Percentiles rank a stretch among this genome's conserved stretches.
Conservation (phyloP, 23 tunicate genomes). For the Phallusia fumigata region DNA sequence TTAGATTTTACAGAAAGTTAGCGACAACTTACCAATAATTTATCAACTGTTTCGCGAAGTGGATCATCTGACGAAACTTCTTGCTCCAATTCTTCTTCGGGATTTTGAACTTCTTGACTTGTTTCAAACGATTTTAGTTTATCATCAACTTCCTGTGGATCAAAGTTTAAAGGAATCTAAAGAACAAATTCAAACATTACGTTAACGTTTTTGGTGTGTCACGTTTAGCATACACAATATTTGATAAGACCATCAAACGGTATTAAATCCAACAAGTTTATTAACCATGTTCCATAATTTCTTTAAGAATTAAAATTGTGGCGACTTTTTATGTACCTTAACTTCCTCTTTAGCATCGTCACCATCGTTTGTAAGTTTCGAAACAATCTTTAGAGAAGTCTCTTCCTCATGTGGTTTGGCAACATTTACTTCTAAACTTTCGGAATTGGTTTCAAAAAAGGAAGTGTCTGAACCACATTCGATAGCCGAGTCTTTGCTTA, state of each 20-base stretch:
- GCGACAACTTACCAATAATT: constrained; percentile 23
- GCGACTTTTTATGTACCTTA: background rate
- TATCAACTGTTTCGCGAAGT: constrained; percentile 21
- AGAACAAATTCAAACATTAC: background rate
- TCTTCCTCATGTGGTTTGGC: background rate
- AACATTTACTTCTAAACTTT: background rate
- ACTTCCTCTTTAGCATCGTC: background rate
- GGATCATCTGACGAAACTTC: background rate
- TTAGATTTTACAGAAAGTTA: background rate
- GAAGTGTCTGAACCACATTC: constrained; percentile 1
- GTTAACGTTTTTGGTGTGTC: too few relatives aligned
- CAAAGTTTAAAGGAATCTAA: background rate
- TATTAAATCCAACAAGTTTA: too few relatives aligned
- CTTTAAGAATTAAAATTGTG: background rate
- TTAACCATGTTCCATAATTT: too few relatives aligned
- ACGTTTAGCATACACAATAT: too few relatives aligned
- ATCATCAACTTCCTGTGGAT: background rate
- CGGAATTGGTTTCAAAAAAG: background rate
- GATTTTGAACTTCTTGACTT: background rate
- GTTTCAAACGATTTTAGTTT: background rate
- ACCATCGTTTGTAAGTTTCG: background rate
- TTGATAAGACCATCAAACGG: too few relatives aligned
- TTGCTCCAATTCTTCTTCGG: background rate
- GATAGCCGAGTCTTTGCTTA: constrained; percentile 1
- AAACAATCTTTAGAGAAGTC: background rate